Percentiles rank a stretch among this genome's conserved stretches.
Evolutionary conservation across 2,113 vertebrate species (phyloP).

Genomic region (Datnioides undecimradiatus): DNA sequence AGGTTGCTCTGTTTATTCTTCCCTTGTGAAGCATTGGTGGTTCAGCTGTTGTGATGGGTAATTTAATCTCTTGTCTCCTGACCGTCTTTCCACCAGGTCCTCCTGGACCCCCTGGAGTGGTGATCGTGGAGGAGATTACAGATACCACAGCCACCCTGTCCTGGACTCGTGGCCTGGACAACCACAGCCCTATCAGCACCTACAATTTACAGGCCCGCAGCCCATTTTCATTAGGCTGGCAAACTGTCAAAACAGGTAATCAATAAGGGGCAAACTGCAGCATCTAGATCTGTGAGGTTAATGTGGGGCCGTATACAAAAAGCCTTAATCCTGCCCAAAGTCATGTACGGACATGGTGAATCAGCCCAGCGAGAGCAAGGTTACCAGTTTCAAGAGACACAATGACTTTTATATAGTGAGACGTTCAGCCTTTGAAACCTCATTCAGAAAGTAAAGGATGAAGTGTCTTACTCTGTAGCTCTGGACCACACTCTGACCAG

Average conservation of each 20-base stretch:
- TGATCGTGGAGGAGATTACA: slow-evolving; percentile 97
- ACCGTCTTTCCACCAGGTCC: slow-evolving; percentile 85
- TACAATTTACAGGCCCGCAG: slow-evolving; percentile 96
- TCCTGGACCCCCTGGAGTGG: slow-evolving; percentile 95
- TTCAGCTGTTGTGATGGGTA: slow-evolving; percentile 21
- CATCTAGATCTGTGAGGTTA: slow-evolving; percentile 46
- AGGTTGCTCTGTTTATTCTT: slow-evolving; percentile 23
- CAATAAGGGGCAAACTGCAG: slow-evolving; percentile 62
- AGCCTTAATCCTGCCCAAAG: slow-evolving; percentile 38
- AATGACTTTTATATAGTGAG: not conserved
- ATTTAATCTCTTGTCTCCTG: slow-evolving; percentile 28
- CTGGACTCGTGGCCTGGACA: slow-evolving; percentile 94
- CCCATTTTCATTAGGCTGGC: slow-evolving; percentile 98
- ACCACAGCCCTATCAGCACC: slow-evolving; percentile 94
- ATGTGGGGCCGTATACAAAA: slow-evolving; percentile 32
- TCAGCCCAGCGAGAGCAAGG: slow-evolving; percentile 7
- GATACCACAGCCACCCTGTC: slow-evolving; percentile 94
- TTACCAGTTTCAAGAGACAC: slow-evolving; percentile 6
- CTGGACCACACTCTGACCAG: not conserved
- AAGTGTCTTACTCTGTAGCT: not conserved
- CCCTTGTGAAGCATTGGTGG: not conserved
- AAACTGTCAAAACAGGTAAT: slow-evolving; percentile 94
- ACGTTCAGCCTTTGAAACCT: not conserved
- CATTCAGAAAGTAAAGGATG: not conserved
- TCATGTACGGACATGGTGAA: slow-evolving; percentile 19